These are phyloP conservation scores for Cephalopachus bancanus DNA, from an alignment of 2,797 vertebrate species.

Conservation along the genomic window DNA sequence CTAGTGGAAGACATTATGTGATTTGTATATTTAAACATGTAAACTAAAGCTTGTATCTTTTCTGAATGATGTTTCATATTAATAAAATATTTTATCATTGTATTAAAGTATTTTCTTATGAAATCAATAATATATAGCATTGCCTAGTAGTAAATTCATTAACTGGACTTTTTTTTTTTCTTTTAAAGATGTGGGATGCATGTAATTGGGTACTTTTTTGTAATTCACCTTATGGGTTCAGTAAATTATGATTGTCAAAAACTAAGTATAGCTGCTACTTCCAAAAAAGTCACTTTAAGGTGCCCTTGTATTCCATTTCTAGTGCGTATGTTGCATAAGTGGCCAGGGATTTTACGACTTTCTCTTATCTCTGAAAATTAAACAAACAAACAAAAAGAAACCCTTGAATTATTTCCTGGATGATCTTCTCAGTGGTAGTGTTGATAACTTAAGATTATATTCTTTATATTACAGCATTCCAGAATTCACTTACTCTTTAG, in stretches of 20 bases:
- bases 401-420: background rate
- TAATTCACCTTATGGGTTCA: background rate
- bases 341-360: background rate
- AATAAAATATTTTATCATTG: background rate
- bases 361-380: background rate
- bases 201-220: background rate
- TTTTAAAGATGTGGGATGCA: too few relatives aligned
- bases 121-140: background rate
- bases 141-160: background rate
- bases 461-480: background rate
- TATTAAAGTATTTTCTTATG: background rate
- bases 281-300: background rate
- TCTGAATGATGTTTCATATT: background rate
- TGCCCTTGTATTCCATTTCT: background rate
- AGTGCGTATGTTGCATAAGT: background rate
- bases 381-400: background rate
- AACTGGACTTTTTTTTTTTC: background rate
- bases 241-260: background rate
- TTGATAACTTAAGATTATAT: background rate
- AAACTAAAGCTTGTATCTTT: background rate
- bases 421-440: background rate
- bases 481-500: conserved; percentile 20
- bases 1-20: background rate
- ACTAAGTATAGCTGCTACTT: background rate
- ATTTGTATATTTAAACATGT: conserved; percentile 37